Conservation (phyloP, 2,888 invertebrate genomes). For the Sussaba pulchella region DNA sequence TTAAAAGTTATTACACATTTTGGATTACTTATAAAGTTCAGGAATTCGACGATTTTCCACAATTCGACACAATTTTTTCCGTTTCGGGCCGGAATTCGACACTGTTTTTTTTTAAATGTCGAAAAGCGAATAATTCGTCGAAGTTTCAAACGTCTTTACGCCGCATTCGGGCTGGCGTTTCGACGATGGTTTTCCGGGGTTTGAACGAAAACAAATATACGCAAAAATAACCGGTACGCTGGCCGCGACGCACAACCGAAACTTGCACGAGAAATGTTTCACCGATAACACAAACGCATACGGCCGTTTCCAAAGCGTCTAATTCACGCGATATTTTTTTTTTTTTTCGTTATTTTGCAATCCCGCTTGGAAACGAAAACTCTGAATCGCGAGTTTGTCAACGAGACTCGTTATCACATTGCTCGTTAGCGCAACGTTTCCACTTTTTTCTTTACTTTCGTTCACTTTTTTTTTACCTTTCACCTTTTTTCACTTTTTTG, state of each 20-base stretch:
- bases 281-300: neutral
- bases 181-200: neutral
- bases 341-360: no score
- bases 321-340: no score
- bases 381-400: neutral
- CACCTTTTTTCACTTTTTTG: no score
- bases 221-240: slow-evolving; percentile 3
- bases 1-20: slow-evolving; percentile 5
- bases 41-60: neutral
- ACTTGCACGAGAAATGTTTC: neutral
- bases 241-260: neutral
- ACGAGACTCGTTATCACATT: slow-evolving; percentile 2
- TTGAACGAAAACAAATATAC: slow-evolving; percentile 18
- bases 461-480: neutral
- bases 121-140: slow-evolving; percentile 1
- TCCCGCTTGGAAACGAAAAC: neutral
- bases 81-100: neutral
- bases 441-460: no score
- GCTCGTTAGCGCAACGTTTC: no score
- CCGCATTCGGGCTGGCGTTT: neutral
- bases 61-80: neutral
- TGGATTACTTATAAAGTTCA: neutral
- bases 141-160: no score
- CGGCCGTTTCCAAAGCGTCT: no score
- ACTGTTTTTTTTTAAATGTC: neutral